Percentiles rank a stretch among this genome's conserved stretches.
phyloP scores from a whole-genome alignment of 2,888 invertebrate species.

The Microplitis manilae region DNA sequence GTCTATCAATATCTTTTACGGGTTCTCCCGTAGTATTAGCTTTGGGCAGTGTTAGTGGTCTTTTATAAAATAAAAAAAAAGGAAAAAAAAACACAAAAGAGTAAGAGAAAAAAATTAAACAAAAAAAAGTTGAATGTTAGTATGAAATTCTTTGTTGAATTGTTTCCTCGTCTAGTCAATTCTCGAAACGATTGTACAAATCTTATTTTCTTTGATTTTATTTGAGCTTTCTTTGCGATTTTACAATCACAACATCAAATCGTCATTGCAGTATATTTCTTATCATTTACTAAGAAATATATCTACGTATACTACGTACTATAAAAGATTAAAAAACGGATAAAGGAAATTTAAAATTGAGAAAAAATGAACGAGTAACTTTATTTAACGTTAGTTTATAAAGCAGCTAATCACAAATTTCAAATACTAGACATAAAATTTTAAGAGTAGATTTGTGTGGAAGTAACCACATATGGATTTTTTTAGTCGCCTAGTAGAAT shows the following conservation, averaged over 20 bases:
- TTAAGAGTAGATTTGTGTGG: too few relatives aligned
- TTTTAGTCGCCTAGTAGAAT: too few relatives aligned
- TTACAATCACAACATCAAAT: neutral
- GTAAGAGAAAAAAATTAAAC: neutral
- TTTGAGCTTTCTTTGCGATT: neutral
- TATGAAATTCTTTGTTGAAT: neutral
- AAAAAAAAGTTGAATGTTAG: neutral
- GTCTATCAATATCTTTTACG: conserved; percentile 39
- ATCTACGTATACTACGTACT: too few relatives aligned
- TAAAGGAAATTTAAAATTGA: too few relatives aligned
- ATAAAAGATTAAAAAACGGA: too few relatives aligned
- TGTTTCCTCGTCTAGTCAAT: neutral
- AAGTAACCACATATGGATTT: too few relatives aligned
- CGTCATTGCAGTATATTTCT: too few relatives aligned
- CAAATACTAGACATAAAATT: too few relatives aligned
- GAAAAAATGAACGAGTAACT: too few relatives aligned
- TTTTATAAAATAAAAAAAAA: neutral
- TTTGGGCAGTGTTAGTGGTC: neutral
- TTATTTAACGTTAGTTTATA: too few relatives aligned
- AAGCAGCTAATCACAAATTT: too few relatives aligned
- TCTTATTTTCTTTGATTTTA: neutral
- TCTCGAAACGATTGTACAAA: neutral
- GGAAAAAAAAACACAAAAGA: neutral
- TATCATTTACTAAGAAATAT: too few relatives aligned
- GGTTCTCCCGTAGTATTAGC: conserved; percentile 12